Evolutionary conservation across 2,113 vertebrate species (phyloP).

Genomic region (Dipodomys merriami): DNA sequence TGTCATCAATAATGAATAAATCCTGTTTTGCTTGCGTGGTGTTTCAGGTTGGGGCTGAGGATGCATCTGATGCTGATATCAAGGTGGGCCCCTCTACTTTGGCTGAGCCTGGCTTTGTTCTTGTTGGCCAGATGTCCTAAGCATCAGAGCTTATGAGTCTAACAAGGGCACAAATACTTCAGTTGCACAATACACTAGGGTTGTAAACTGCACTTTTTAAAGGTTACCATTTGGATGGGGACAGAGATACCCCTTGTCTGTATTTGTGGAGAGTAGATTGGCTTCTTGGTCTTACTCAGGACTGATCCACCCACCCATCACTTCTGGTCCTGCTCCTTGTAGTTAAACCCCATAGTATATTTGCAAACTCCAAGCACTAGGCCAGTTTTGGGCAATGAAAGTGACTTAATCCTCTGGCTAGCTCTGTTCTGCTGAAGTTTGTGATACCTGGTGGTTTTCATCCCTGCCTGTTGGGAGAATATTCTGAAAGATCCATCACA

Average conservation of each 20-base stretch:
- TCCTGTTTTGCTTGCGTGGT: not conserved
- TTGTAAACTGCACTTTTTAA: slow-evolving; percentile 44
- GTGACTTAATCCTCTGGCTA: not conserved
- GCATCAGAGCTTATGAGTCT: slow-evolving; percentile 27
- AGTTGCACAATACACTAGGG: slow-evolving; percentile 54
- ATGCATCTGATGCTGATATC: slow-evolving; percentile 9
- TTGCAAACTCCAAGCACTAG: not conserved
- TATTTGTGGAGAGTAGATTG: not conserved
- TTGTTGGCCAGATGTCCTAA: slow-evolving; percentile 74
- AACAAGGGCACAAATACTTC: not conserved
- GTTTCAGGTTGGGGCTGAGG: not conserved
- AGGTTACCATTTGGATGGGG: slow-evolving; percentile 28
- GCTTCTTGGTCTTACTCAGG: not conserved
- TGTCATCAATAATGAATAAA: slow-evolving; percentile 46
- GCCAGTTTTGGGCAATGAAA: not conserved
- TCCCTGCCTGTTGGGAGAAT: not conserved
- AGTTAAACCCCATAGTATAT: too few species aligned
- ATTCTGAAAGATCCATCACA: not conserved
- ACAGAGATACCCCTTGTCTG: slow-evolving; percentile 28
- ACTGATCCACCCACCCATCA: not conserved
- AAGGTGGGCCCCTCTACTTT: slow-evolving; percentile 51
- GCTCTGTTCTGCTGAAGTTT: not conserved
- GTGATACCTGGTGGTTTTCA: not conserved
- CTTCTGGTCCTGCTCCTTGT: not conserved
- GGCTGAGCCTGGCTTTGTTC: slow-evolving; percentile 36